phyloP scores from a whole-genome alignment of 2,797 vertebrate species.

The Anguilla marmorata region DNA sequence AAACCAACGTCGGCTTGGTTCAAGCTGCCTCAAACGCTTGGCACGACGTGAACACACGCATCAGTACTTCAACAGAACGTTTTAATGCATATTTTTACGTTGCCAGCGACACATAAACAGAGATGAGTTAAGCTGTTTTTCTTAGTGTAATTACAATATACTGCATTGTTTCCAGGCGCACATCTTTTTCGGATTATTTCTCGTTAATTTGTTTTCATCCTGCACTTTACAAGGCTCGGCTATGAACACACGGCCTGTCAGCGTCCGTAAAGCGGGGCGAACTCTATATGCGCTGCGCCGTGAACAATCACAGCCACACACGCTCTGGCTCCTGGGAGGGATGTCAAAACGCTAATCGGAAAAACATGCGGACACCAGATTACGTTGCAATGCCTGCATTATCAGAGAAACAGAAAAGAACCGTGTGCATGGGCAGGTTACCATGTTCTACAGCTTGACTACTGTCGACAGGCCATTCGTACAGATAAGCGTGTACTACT shows the following conservation, averaged over 20 bases:
- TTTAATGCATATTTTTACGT: slow-evolving; percentile 40
- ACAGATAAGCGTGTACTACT: neutral
- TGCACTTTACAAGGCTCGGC: slow-evolving; percentile 37
- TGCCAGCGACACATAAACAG: slow-evolving; percentile 48
- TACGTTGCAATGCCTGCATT: neutral
- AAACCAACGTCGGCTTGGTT: slow-evolving; percentile 12
- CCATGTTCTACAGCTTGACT: neutral
- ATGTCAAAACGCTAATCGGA: slow-evolving; percentile 35
- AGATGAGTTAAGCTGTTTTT: slow-evolving; percentile 44
- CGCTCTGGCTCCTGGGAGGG: slow-evolving; percentile 43
- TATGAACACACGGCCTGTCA: slow-evolving; percentile 40
- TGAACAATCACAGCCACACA: slow-evolving; percentile 68
- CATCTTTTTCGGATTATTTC: slow-evolving; percentile 38
- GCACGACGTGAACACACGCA: slow-evolving; percentile 31
- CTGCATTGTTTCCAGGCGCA: slow-evolving; percentile 36
- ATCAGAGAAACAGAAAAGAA: neutral
- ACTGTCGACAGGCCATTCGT: neutral
- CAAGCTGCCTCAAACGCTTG: slow-evolving; percentile 37
- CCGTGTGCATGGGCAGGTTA: neutral
- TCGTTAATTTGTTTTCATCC: slow-evolving; percentile 44
- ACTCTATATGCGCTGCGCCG: slow-evolving; percentile 44
- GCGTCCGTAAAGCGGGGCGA: slow-evolving; percentile 44
- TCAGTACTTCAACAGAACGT: slow-evolving; percentile 48
- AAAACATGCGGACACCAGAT: slow-evolving; percentile 35
- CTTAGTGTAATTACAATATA: slow-evolving; percentile 35